Percentiles rank a stretch among this genome's conserved stretches.
phyloP scores from a whole-genome alignment of 2,113 vertebrate species.

The Oncorhynchus nerka region DNA sequence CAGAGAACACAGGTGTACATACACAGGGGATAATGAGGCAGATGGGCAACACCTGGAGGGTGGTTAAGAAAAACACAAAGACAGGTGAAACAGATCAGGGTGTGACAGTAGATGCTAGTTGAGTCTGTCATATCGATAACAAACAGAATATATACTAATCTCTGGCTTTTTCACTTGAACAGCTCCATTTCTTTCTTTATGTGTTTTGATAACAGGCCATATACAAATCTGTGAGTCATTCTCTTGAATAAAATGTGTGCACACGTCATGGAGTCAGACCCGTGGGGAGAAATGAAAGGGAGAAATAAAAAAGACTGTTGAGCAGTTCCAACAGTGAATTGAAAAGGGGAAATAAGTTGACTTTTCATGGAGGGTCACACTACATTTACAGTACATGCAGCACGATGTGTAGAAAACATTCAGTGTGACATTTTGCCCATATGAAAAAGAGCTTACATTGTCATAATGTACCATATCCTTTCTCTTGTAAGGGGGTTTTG shows the following conservation, averaged over 20 bases:
- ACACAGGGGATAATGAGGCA: no score
- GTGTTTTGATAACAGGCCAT: constrained; percentile 52
- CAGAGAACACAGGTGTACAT: no score
- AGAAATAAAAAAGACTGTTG: constrained; percentile 5
- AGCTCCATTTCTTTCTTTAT: constrained; percentile 54
- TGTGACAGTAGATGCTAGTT: constrained; percentile 20
- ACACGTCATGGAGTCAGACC: constrained; percentile 42
- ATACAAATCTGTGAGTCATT: constrained; percentile 38
- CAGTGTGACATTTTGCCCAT: neutral
- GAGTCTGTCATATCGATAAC: constrained; percentile 47
- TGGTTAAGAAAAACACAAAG: no score
- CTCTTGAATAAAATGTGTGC: constrained; percentile 53
- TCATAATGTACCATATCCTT: neutral
- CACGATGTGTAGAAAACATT: neutral
- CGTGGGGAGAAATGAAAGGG: constrained; percentile 16
- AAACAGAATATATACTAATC: constrained; percentile 27
- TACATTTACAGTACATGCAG: neutral
- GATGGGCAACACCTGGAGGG: no score
- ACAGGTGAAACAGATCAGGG: no score
- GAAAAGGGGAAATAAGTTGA: neutral
- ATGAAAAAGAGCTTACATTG: neutral
- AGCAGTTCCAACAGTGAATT: constrained; percentile 10
- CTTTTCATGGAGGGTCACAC: neutral
- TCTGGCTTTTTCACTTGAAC: constrained; percentile 11
- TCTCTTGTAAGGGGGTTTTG: neutral